Evolutionary conservation across 2,113 vertebrate genomes (phyloP).

Genomic region (Acinonyx jubatus): DNA sequence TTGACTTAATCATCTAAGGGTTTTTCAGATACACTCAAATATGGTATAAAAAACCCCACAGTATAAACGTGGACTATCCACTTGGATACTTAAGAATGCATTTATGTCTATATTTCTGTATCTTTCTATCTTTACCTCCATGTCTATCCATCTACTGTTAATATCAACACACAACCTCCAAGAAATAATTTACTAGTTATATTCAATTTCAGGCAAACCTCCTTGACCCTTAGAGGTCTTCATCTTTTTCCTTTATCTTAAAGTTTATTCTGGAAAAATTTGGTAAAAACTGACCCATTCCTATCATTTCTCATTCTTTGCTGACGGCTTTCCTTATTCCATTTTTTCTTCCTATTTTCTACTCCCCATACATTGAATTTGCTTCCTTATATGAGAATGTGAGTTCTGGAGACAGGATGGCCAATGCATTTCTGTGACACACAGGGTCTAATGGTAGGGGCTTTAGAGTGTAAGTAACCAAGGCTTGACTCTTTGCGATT

Average conservation of each 20-base stretch:
- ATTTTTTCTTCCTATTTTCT: background rate
- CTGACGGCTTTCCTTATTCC: background rate
- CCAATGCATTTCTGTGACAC: background rate
- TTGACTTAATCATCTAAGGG: background rate
- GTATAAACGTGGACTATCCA: background rate
- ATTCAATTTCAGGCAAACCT: background rate
- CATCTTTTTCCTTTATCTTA: background rate
- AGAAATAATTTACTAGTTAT: background rate
- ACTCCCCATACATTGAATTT: accelerated
- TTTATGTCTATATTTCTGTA: background rate
- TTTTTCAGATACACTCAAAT: background rate
- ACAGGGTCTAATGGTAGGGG: accelerated
- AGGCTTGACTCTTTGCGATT: background rate
- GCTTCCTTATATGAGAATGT: accelerated
- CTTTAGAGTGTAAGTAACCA: too few species aligned
- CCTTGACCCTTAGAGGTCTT: background rate
- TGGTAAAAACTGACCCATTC: background rate
- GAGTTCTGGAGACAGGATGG: background rate
- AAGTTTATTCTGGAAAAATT: background rate
- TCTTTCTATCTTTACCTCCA: background rate
- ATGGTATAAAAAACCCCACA: background rate
- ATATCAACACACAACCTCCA: background rate
- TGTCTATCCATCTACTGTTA: background rate
- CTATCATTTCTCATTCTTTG: background rate
- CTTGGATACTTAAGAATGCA: background rate